Evolutionary conservation across 2,888 invertebrate genomes (phyloP), one percentile per base, ranked within the genome.

Genomic region (Autographa pulchrina): DNA sequence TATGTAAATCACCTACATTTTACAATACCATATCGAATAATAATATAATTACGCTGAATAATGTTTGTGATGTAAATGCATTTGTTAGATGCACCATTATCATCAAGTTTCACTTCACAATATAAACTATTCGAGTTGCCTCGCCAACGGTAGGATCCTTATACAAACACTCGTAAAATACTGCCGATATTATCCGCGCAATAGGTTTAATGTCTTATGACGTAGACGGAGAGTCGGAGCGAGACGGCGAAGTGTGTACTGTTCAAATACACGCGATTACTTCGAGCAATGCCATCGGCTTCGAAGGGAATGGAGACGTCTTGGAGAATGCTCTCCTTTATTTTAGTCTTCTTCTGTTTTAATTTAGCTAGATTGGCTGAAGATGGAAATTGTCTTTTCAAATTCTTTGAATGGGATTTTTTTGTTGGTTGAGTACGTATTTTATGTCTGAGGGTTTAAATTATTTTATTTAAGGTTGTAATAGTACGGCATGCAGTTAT

Each of bases 161-260:
- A 81, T 79, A 88, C 87, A 91, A 92, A 91, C 88, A 90, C 85
- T 90, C 90, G 87, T 89, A 88, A 90, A 90, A 90, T 90, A 89
- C 89, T 88, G 85, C 79, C 87, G 86, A 90, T 92, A 90, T 90
- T 89, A 92, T 92, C 89, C 90, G 86, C 79, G 89, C 91, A 92
- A 92, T 92, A 91, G 89, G 89, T 92, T 92, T 92, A 92, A 92
- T 92, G 91, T 89, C 89, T 90, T 90, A 90, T 81, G 81, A 82
- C 87, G 87, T 86, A 88, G 85, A 81, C 82, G 74, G 78, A 86
- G 84, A 85, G 79, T 69, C 61, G 63, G 80, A 84, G 78, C 65
- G 78, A 77, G 85, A 84, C 54, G 79, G 78, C 74, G 80, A 82
- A 89, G 85, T 86, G 86, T 85, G 85, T 85, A 87, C 86, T 86